Percentiles rank a stretch among this genome's conserved stretches.
Evolutionary conservation across 2,797 vertebrate genomes (phyloP).

Genomic region (Rhinogobio ventralis): DNA sequence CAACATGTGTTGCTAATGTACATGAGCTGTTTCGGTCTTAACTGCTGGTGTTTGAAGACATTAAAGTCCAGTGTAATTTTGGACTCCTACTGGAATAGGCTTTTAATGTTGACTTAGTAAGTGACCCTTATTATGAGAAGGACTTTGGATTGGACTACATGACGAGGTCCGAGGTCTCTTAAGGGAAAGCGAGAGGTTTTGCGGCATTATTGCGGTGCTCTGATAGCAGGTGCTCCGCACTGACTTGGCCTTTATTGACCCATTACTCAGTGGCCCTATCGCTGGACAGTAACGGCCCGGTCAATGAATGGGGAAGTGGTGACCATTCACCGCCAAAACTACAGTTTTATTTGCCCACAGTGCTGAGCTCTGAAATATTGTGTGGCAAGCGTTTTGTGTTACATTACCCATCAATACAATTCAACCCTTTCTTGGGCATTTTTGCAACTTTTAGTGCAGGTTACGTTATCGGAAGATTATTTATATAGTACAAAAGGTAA

Average conservation of each 20-base stretch:
- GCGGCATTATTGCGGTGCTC: slow-evolving; percentile 52
- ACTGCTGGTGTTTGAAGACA: slow-evolving; percentile 42
- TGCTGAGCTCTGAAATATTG: slow-evolving; percentile 27
- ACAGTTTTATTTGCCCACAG: slow-evolving; percentile 45
- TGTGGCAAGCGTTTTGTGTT: slow-evolving; percentile 27
- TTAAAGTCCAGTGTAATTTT: slow-evolving; percentile 35
- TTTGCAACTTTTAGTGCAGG: not conserved
- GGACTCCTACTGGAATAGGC: slow-evolving; percentile 40
- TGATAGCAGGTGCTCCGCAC: slow-evolving; percentile 38
- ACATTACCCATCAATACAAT: not conserved
- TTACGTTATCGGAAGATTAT: not conserved
- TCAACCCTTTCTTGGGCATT: not conserved
- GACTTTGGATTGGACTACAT: slow-evolving; percentile 27
- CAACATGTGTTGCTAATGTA: slow-evolving; percentile 32
- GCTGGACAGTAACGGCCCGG: slow-evolving; percentile 58
- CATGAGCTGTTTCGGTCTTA: slow-evolving; percentile 22
- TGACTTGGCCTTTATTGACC: slow-evolving; percentile 57
- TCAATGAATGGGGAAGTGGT: slow-evolving; percentile 50
- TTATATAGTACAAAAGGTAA: not conserved
- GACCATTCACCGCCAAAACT: slow-evolving; percentile 43
- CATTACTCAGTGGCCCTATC: slow-evolving; percentile 60
- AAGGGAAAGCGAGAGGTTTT: slow-evolving; percentile 44
- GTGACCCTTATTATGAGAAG: slow-evolving; percentile 61
- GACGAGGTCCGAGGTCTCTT: slow-evolving; percentile 41
- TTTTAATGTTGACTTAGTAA: slow-evolving; percentile 54